phyloP scores from a whole-genome alignment of 2,113 vertebrate species.

The Caracal caracal region DNA sequence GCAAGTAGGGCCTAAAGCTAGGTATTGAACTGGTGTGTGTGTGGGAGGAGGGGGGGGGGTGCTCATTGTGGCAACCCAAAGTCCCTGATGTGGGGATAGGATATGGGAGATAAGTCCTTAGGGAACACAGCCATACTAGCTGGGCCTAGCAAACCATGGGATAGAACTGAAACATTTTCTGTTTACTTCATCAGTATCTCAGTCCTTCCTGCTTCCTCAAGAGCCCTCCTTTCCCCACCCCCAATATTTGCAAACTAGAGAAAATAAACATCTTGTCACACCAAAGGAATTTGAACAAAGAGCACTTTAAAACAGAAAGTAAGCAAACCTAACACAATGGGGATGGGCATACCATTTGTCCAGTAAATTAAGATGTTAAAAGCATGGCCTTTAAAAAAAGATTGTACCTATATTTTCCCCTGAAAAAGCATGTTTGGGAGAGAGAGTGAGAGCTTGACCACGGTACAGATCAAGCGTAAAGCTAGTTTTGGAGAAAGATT shows the following conservation, averaged over 20 bases:
- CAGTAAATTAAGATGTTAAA: conserved; percentile 48
- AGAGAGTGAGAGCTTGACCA: not conserved
- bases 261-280: conserved; percentile 54
- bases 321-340: conserved; percentile 9
- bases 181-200: not conserved
- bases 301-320: not conserved
- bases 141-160: not conserved
- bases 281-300: conserved; percentile 53
- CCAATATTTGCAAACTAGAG: conserved; percentile 48
- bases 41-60: not conserved
- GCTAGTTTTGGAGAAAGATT: not conserved
- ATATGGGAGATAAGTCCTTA: not conserved
- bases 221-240: not conserved
- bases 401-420: not conserved
- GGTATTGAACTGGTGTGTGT: not conserved
- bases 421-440: not conserved
- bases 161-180: not conserved
- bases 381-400: not conserved
- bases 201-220: conserved; percentile 1
- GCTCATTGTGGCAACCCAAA: not conserved
- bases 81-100: not conserved
- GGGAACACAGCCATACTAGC: not conserved
- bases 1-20: not conserved
- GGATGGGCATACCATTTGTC: not conserved
- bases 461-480: not conserved